Conservation (phyloP, 1,140 invertebrate genomes). For the Aphelinus atriplicis region DNA sequence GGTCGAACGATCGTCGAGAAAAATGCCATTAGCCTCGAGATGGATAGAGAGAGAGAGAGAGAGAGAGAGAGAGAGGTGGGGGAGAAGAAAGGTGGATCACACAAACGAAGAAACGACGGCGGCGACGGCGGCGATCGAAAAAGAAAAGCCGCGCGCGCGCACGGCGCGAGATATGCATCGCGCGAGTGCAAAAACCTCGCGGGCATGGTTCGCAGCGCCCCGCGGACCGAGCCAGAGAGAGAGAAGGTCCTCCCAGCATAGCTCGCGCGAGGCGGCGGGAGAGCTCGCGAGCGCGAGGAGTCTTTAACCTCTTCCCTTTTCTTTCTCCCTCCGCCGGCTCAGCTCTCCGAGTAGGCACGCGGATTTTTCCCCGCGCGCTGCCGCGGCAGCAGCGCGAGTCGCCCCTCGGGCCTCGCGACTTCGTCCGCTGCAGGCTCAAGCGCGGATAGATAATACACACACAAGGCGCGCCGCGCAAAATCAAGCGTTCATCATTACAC, state of each 20-base stretch:
- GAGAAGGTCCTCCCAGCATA: too few relatives aligned
- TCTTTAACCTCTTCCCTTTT: constrained; percentile 34
- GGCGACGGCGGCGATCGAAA: not conserved
- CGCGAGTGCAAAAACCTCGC: constrained; percentile 31
- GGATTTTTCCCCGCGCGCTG: constrained; percentile 17
- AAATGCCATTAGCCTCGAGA: not conserved
- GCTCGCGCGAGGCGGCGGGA: too few relatives aligned
- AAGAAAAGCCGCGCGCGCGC: constrained; percentile 13
- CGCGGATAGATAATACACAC: too few relatives aligned
- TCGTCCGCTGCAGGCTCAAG: too few relatives aligned
- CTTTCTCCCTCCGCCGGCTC: not conserved
- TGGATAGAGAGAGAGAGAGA: not conserved
- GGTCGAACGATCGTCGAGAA: not conserved
- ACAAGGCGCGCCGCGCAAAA: too few relatives aligned
- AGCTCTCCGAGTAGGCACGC: constrained; percentile 12
- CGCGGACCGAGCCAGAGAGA: not conserved
- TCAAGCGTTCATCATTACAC: too few relatives aligned
- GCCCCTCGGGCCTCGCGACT: too few relatives aligned
- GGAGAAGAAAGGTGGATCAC: not conserved
- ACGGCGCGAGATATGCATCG: constrained; percentile 21
- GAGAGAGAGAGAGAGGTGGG: not conserved
- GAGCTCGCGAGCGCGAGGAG: not conserved
- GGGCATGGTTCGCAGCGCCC: constrained; percentile 20
- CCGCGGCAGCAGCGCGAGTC: too few relatives aligned
- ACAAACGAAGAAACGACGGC: not conserved